Base-by-base conservation (phyloP, 2,888 invertebrate genomes). In the Itoplectis maculator region DNA sequence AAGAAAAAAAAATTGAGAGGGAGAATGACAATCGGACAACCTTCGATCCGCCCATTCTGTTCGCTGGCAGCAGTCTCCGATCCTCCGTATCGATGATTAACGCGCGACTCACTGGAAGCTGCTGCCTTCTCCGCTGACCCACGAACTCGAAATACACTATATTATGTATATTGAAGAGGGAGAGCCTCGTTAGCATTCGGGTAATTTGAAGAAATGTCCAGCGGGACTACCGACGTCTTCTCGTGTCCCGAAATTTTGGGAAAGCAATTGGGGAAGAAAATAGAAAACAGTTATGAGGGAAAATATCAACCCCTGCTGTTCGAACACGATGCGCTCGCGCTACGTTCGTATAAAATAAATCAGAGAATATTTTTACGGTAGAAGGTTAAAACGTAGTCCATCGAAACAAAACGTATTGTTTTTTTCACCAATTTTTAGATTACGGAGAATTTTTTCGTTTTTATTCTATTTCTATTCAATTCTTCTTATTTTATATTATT, bases 31-130 rank as follows among this genome's bases (percentile, higher is more conserved):
- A 68, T 74, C 56, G 35, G 81, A 81, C 78, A 78, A 74, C 73
- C 81, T 78, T 73, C 79, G 75, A 68, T 18, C 81, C 81, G 81
- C 81, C 84, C 79, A 82, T 79, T 82, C 61, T 76, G 45, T 73
- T 69, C 82, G 76, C 82, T 79, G 79, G 47, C 18, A 45, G 47
- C 69, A 79, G 54, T 59, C 2, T 2, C 29, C 29, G 29, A 29
- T 72, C n/a, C n/a, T n/a, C n/a, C n/a, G n/a, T 75, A 79, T 70
- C 65, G 73, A 84, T 84, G 82, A 84, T 84, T 82, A 81, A 84
- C 79, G 69, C 61, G 29, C 47, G 47, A 15, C 23, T 23, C 18
- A 11, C 15, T 47, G 29, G 73, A 45, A 59, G 47, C 18, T 35
- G 1, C 35, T 23, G 42, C 15, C 29, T 72, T 54, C 79, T 65